phyloP scores from a whole-genome alignment of 1,140 invertebrate genomes.

The Drosophila santomea region DNA sequence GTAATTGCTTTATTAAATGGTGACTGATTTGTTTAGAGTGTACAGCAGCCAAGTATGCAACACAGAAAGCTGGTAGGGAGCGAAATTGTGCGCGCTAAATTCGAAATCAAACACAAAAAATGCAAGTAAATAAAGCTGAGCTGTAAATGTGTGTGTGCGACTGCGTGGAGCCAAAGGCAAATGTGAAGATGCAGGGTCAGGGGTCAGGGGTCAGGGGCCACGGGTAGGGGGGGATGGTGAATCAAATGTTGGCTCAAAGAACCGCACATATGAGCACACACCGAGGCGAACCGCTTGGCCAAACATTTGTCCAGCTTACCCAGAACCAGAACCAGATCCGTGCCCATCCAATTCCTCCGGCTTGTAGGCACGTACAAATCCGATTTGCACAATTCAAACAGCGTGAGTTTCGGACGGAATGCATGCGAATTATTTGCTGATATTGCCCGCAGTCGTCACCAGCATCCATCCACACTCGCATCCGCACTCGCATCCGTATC shows the following conservation, averaged over 20 bases:
- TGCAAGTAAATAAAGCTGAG: conserved; percentile 66
- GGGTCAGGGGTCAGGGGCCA: conserved; percentile 3
- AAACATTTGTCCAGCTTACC: conserved; percentile 72
- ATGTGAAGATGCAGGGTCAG: conserved; percentile 57
- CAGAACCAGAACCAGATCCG: background rate
- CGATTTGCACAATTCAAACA: conserved; percentile 81
- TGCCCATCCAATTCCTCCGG: conserved; percentile 1
- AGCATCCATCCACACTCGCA: background rate
- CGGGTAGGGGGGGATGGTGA: background rate
- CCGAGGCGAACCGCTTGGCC: conserved; percentile 63
- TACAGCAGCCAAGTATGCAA: conserved; percentile 51
- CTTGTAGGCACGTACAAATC: conserved; percentile 72
- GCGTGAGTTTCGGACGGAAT: conserved; percentile 58
- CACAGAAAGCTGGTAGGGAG: conserved; percentile 29
- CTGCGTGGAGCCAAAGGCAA: conserved; percentile 79
- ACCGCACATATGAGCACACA: conserved; percentile 46
- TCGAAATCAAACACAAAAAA: conserved; percentile 77
- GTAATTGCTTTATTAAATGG: too few relatives aligned
- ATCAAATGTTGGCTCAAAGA: conserved; percentile 73
- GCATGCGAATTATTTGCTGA: conserved; percentile 65
- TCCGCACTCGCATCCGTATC: background rate
- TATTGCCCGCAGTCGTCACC: conserved; percentile 51
- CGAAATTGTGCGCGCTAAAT: conserved; percentile 78
- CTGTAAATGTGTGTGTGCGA: conserved; percentile 45
- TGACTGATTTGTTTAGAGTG: conserved; percentile 2